Base-by-base conservation (phyloP, 1,140 invertebrate species). In the Chironomus striatipennis region DNA sequence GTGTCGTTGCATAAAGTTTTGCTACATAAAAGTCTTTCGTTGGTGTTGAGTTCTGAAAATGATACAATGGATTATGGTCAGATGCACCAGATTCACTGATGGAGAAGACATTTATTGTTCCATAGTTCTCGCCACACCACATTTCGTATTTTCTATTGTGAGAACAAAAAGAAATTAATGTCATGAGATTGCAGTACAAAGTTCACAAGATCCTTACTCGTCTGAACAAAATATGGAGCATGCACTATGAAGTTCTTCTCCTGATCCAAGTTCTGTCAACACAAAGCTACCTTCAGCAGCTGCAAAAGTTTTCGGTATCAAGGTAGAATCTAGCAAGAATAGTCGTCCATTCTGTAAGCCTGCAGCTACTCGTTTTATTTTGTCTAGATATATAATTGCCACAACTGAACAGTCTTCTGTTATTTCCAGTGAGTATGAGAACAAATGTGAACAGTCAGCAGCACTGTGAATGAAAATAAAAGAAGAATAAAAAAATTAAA, bases 71-170 rank as follows among this genome's bases (percentile, higher is more conserved):
- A 77, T 88, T 86, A 79, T 90, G 89, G 15, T 84, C 85, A 7
- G 85, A 84, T 0, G 90, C 89, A 4, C 87, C 82, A 15, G 85
- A 82, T 65, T 89, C 86, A 75, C 82, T 85, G 17, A 86, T 79
- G 2, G 81, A 84, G 76, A 92, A 93, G 4, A 94, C 86, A 5
- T 88, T 88, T 74, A 94, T 89, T 77, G 85, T 88, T 0, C 92
- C 91, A 76, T 89, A 86, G 70, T 88, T 87, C 79, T 92, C 90
- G 0, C 92, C 93, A 75, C 89, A 89, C 93, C 92, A 94, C 9
- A 91, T 78, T 80, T 91, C 89, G 76, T 87, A 87, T 67, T 79
- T 77, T 18, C 87, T 88, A 75, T 21, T 80, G 79, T 12, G 75
- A 77, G 3, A 75, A 8, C 0, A 72, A 73, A 57, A 65, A 47